A percentile compares a stretch with the other conserved stretches of the same genome.
phyloP scores from a whole-genome alignment of 2,888 invertebrate species.

The Drosophila recens region DNA sequence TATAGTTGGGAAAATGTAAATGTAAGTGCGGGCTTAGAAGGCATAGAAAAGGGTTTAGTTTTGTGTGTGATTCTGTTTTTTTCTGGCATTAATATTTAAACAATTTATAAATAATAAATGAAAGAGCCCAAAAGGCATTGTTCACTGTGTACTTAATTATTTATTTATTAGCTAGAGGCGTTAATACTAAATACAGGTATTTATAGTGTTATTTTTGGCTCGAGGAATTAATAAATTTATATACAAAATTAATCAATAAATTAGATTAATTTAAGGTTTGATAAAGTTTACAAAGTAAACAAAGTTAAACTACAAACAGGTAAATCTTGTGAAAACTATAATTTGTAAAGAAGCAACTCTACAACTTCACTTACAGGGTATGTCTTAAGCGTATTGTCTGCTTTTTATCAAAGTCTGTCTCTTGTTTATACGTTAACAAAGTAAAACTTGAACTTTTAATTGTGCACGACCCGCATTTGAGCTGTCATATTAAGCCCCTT shows the following conservation, averaged over 20 bases:
- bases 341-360: neutral
- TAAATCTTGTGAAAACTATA: neutral
- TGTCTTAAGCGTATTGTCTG: neutral
- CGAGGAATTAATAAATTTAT: neutral
- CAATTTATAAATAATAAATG: constrained; percentile 3
- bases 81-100: neutral
- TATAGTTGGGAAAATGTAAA: neutral
- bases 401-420: neutral
- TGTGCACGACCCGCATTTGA: constrained; percentile 18
- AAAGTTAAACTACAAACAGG: neutral
- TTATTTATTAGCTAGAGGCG: neutral
- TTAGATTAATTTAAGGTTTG: neutral
- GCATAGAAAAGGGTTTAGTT: neutral
- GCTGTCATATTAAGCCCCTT: neutral
- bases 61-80: neutral
- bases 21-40: neutral
- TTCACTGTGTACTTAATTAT: neutral
- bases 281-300: neutral
- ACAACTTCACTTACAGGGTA: neutral
- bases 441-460: constrained; percentile 17
- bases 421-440: constrained; percentile 8
- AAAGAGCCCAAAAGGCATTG: neutral
- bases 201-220: neutral
- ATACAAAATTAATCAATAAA: neutral
- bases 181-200: neutral